Conservation (phyloP, 2,797 vertebrate species). For the Austrolebias charrua region DNA sequence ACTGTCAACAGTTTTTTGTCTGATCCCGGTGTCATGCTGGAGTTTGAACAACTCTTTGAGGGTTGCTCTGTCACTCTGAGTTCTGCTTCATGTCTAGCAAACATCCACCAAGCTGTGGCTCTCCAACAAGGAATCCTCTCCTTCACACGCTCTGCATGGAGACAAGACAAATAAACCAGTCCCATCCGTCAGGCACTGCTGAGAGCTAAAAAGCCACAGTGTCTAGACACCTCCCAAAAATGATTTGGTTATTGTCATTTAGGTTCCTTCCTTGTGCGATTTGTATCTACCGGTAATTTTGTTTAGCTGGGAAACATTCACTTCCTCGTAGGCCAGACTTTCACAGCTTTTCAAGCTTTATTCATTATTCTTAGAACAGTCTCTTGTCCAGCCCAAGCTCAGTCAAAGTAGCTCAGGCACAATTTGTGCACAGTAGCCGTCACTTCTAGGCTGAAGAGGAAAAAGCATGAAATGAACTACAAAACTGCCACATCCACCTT, state of each 20-base stretch:
- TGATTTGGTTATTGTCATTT: too few relatives aligned
- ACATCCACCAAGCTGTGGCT: conserved; percentile 58
- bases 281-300: neutral
- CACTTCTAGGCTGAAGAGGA: conserved; percentile 8
- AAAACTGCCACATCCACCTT: conserved; percentile 26
- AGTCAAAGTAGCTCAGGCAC: conserved; percentile 21
- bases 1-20: conserved; percentile 36
- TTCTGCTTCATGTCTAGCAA: conserved; percentile 68
- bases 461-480: conserved; percentile 33
- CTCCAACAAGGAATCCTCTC: conserved; percentile 59
- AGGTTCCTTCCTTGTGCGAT: too few relatives aligned
- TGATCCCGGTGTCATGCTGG: conserved; percentile 62
- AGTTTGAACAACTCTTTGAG: conserved; percentile 61
- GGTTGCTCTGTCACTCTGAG: conserved; percentile 72
- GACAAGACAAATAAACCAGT: conserved; percentile 20
- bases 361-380: conserved; percentile 25
- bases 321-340: neutral
- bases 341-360: conserved; percentile 3
- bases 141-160: conserved; percentile 50
- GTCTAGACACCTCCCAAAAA: too few relatives aligned
- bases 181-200: neutral
- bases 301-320: neutral
- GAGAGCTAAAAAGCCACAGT: too few relatives aligned
- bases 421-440: conserved; percentile 21
- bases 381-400: neutral